These are phyloP conservation scores for Apteryx mantelli DNA, from an alignment of 2,113 vertebrate species.

Conservation along the genomic window DNA sequence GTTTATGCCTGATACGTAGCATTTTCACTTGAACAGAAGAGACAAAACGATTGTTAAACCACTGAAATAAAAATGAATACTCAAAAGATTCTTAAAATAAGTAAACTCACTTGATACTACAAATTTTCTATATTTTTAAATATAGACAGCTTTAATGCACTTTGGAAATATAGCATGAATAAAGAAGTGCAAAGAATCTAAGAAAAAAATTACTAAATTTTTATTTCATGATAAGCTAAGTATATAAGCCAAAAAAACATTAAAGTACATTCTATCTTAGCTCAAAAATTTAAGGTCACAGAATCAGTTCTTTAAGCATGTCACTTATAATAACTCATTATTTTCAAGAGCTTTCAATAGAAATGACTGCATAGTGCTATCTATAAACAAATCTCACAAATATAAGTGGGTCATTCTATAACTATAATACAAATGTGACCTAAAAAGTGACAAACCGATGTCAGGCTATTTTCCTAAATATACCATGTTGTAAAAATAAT, in stretches of 20 bases:
- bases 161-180: background rate
- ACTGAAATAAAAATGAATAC: constrained; percentile 22
- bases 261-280: background rate
- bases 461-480: background rate
- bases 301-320: background rate
- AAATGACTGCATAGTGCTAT: background rate
- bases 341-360: background rate
- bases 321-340: background rate
- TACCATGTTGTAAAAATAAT: background rate
- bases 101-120: background rate
- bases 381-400: background rate
- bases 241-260: background rate
- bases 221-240: background rate
- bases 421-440: background rate
- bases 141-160: background rate
- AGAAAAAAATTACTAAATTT: background rate
- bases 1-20: background rate
- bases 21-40: background rate
- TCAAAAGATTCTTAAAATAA: background rate
- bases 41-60: background rate
- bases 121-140: background rate
- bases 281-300: background rate
- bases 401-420: background rate
- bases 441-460: background rate
- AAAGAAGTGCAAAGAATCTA: background rate